Percentiles rank a stretch among this genome's conserved stretches.
phyloP scores from a whole-genome alignment of 2,113 vertebrate species.

The Microtus pennsylvanicus region DNA sequence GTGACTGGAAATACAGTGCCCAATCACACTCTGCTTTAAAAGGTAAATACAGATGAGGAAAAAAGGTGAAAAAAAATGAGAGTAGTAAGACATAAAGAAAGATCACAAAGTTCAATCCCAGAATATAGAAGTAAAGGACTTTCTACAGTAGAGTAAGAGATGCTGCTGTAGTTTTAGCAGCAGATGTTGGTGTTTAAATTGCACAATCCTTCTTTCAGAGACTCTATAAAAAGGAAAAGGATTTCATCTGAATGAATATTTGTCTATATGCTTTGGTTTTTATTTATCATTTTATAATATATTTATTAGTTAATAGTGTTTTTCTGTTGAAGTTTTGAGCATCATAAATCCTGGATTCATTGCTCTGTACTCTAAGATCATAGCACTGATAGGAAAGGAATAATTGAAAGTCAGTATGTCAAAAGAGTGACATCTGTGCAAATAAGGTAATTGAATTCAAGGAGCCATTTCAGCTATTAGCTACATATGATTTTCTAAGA shows the following conservation, averaged over 20 bases:
- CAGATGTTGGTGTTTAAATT: neutral
- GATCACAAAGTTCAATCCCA: neutral
- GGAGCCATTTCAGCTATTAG: neutral
- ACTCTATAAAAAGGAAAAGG: neutral
- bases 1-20: too few relatives aligned
- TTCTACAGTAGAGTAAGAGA: neutral
- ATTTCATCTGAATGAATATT: neutral
- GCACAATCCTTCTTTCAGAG: neutral
- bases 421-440: neutral
- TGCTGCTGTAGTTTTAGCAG: neutral
- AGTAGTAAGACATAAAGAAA: neutral
- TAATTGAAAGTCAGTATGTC: neutral
- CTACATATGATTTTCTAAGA: neutral
- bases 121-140: neutral
- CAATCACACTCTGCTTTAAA: too few relatives aligned
- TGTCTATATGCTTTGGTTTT: neutral
- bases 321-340: neutral
- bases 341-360: neutral
- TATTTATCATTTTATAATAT: neutral
- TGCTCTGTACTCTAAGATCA: neutral
- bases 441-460: neutral
- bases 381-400: neutral
- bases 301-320: neutral
- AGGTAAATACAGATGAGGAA: too few relatives aligned
- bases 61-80: neutral